Conservation (phyloP, 1,140 invertebrate genomes). For the Ditylenchus dipsaci region DNA sequence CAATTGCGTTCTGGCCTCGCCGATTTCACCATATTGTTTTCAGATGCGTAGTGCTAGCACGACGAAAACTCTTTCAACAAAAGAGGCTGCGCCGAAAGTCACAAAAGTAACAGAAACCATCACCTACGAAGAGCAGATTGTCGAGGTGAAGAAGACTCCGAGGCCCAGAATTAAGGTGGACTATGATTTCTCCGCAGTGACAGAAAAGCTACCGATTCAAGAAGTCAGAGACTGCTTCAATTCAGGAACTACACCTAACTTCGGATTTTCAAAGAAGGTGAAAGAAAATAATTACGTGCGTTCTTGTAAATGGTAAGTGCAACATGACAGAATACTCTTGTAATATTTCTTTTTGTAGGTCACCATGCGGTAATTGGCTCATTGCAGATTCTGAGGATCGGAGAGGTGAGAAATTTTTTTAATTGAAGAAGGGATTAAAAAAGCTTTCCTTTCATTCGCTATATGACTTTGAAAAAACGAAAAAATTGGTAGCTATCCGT, state of each 20-base stretch:
- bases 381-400: conserved; percentile 37
- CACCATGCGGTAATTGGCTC: conserved; percentile 28
- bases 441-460: too few species aligned
- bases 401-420: conserved; percentile 29
- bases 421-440: background rate
- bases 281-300: conserved; percentile 30
- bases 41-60: too few species aligned
- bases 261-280: conserved; percentile 19
- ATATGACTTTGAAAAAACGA: too few species aligned
- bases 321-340: background rate
- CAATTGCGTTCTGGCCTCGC: too few species aligned
- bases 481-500: too few species aligned
- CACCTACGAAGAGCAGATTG: too few species aligned
- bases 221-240: conserved; percentile 13
- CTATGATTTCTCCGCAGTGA: background rate
- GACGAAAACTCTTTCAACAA: too few species aligned
- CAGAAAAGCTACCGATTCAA: conserved; percentile 2
- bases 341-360: conserved; percentile 19
- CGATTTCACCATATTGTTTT: too few species aligned
- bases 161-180: background rate
- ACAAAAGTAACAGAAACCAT: too few species aligned
- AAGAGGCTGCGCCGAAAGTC: too few species aligned
- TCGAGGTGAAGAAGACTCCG: too few species aligned
- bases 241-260: conserved; percentile 23
- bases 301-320: conserved; percentile 24